These are phyloP conservation scores for Mesorhabditis spiculigera DNA, from an alignment of 2,888 invertebrate species.

Conservation along the genomic window DNA sequence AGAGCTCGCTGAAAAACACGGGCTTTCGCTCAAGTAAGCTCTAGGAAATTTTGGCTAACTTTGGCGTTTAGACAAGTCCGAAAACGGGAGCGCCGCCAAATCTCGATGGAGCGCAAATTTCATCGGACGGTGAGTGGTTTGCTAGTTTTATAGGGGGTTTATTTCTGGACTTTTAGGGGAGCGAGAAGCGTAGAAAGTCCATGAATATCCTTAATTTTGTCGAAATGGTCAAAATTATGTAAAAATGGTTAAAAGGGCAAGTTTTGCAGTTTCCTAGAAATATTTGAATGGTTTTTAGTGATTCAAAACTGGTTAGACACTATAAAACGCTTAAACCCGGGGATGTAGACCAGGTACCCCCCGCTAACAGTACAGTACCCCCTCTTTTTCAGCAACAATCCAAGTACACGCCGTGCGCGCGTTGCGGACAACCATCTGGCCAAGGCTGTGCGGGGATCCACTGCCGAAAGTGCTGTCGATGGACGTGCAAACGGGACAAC, in stretches of 20 bases:
- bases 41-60: background rate
- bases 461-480: slow-evolving; percentile 52
- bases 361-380: no score
- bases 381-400: background rate
- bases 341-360: no score
- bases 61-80: background rate
- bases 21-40: slow-evolving; percentile 32
- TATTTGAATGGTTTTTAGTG: background rate
- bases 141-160: no score
- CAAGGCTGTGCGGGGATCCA: slow-evolving; percentile 37
- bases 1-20: slow-evolving; percentile 23
- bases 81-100: slow-evolving; percentile 6
- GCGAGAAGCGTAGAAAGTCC: no score
- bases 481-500: slow-evolving; percentile 32
- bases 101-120: background rate
- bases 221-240: background rate
- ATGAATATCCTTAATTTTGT: background rate
- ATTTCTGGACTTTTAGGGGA: no score
- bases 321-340: no score
- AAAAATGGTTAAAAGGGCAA: slow-evolving; percentile 12
- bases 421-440: slow-evolving; percentile 49
- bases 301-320: no score
- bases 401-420: slow-evolving; percentile 33
- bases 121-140: no score
- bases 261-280: slow-evolving; percentile 17